Evolutionary conservation across 2,797 vertebrate species (phyloP).

Genomic region (Todus mexicanus): DNA sequence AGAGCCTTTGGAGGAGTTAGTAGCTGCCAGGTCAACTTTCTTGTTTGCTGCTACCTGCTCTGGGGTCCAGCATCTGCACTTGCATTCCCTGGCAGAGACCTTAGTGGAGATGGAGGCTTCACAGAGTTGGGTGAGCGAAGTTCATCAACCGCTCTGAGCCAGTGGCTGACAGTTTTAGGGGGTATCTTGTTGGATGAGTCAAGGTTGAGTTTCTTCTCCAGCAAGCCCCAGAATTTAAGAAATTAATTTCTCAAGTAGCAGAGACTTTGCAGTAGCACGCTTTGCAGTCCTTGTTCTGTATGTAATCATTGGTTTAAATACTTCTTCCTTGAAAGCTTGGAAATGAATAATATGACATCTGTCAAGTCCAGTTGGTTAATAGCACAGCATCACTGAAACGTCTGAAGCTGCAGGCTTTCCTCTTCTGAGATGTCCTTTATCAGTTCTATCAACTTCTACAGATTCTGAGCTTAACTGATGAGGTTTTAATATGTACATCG

Average conservation of each 20-base stretch:
- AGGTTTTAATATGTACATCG: background rate
- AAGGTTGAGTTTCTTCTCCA: background rate
- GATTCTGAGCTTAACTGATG: background rate
- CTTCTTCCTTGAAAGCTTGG: background rate
- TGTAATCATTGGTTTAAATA: background rate
- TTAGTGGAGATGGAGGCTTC: background rate
- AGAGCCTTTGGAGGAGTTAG: background rate
- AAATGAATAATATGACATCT: background rate
- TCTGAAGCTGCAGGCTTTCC: background rate
- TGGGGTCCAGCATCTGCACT: background rate
- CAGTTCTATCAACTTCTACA: background rate
- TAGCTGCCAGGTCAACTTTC: background rate
- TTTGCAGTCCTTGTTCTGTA: background rate
- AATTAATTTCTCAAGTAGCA: background rate
- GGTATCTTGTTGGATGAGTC: background rate
- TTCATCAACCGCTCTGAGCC: background rate
- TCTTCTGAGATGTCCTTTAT: background rate
- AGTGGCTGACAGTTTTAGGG: background rate
- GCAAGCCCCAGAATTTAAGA: no score
- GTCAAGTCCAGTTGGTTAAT: background rate
- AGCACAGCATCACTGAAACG: background rate
- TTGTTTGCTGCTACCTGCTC: background rate
- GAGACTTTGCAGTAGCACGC: background rate
- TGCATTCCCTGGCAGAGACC: background rate
- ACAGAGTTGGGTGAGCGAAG: background rate